A percentile compares a stretch with the other conserved stretches of the same genome.
Evolutionary conservation across 2,888 invertebrate species (phyloP).

Genomic region (Halictus quadricinctus): DNA sequence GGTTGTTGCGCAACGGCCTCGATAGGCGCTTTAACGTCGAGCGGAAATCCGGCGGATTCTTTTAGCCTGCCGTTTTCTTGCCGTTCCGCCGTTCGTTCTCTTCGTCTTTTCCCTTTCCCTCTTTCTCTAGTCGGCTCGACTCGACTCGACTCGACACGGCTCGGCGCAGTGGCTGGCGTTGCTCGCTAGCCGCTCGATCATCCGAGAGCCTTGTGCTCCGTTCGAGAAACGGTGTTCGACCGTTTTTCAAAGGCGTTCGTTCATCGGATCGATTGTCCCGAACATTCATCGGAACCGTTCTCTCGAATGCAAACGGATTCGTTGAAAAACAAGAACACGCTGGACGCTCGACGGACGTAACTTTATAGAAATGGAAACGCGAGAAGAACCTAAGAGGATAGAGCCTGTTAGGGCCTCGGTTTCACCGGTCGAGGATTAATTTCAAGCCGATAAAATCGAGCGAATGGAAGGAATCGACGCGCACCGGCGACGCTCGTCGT

Average conservation of each 20-base stretch:
- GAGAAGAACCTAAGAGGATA: background rate
- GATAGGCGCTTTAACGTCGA: conserved; percentile 71
- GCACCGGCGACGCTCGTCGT: background rate
- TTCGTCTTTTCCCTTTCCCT: conserved; percentile 52
- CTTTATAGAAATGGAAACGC: background rate
- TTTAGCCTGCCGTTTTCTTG: conserved; percentile 71
- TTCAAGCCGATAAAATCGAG: background rate
- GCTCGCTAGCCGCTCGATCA: conserved; percentile 43
- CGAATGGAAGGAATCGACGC: background rate
- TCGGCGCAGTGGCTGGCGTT: conserved; percentile 6
- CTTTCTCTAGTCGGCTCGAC: conserved; percentile 27
- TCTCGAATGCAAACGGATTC: too few species aligned
- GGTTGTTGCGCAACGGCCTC: conserved; percentile 72
- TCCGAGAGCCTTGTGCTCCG: conserved; percentile 22
- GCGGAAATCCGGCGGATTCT: conserved; percentile 78
- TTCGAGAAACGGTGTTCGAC: background rate
- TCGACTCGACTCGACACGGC: background rate
- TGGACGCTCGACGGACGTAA: too few species aligned
- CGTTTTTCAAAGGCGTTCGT: background rate
- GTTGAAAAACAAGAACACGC: too few species aligned
- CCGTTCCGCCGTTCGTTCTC: conserved; percentile 57
- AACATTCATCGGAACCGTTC: background rate
- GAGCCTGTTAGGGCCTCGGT: background rate
- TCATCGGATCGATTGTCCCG: background rate
- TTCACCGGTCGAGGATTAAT: background rate